These are phyloP conservation scores for Ceyx margarethae DNA, from an alignment of 2,113 vertebrate species.

Conservation along the genomic window DNA sequence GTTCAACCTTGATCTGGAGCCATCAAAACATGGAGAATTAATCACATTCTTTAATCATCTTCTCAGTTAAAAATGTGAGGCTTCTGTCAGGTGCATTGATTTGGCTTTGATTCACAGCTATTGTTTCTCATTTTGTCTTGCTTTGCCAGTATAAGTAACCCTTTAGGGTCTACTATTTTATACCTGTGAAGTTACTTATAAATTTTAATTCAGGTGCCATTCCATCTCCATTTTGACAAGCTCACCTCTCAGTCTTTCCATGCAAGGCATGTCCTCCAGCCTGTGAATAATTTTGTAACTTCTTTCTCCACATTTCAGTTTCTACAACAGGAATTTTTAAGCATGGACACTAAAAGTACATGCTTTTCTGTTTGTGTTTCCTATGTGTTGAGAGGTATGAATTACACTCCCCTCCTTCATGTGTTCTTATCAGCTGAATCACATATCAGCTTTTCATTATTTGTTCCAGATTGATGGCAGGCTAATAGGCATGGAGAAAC, in stretches of 20 bases:
- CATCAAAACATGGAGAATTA: constrained; percentile 21
- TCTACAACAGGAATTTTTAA: background rate
- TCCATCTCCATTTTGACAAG: background rate
- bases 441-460: background rate
- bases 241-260: background rate
- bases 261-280: background rate
- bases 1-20: constrained; percentile 5
- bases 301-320: background rate
- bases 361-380: background rate
- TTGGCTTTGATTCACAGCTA: background rate
- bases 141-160: background rate
- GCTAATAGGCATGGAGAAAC: background rate
- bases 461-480: background rate
- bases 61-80: background rate
- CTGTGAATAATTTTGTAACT: background rate
- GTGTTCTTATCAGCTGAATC: background rate
- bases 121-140: background rate
- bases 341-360: background rate
- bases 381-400: background rate
- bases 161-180: background rate
- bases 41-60: background rate
- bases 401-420: background rate
- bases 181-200: background rate
- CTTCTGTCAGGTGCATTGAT: background rate
- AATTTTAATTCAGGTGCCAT: background rate